phyloP scores from a whole-genome alignment of 1,140 invertebrate species.

The Drosophila littoralis region DNA sequence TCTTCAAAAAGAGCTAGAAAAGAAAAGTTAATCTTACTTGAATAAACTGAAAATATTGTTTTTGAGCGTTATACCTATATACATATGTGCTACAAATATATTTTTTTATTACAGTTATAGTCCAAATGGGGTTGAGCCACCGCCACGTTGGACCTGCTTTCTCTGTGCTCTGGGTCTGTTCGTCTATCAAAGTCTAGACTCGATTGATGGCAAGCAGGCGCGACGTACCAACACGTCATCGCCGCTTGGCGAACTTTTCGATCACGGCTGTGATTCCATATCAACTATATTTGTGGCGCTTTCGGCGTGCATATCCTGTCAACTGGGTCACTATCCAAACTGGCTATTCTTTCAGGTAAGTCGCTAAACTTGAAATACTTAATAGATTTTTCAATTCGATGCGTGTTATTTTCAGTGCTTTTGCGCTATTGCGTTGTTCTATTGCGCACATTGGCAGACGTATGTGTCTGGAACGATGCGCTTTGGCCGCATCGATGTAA shows the following conservation, averaged over 20 bases:
- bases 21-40: no score
- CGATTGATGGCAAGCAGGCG: constrained; percentile 99
- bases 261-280: constrained; percentile 99
- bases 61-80: no score
- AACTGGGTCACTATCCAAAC: constrained; percentile 94
- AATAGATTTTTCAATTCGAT: background rate
- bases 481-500: constrained; percentile 98
- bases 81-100: no score
- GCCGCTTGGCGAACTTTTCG: constrained; percentile 98
- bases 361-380: background rate
- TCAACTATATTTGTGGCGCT: constrained; percentile 98
- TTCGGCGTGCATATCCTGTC: constrained; percentile 95
- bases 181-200: constrained; percentile 99
- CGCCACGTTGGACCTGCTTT: constrained; percentile 96
- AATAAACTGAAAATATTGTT: no score
- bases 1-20: no score
- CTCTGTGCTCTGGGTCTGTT: constrained; percentile 97
- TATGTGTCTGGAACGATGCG: constrained; percentile 97
- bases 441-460: constrained; percentile 99
- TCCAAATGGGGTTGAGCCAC: constrained; percentile 88
- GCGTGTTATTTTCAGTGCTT: constrained; percentile 89
- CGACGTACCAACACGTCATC: constrained; percentile 95
- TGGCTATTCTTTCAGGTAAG: constrained; percentile 96
- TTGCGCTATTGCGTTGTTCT: constrained; percentile 97
- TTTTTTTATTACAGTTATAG: constrained; percentile 85